Percentiles rank a stretch among this genome's conserved stretches.
Evolutionary conservation across 2,888 invertebrate species (phyloP).

Genomic region (Epirrhoe tristata): DNA sequence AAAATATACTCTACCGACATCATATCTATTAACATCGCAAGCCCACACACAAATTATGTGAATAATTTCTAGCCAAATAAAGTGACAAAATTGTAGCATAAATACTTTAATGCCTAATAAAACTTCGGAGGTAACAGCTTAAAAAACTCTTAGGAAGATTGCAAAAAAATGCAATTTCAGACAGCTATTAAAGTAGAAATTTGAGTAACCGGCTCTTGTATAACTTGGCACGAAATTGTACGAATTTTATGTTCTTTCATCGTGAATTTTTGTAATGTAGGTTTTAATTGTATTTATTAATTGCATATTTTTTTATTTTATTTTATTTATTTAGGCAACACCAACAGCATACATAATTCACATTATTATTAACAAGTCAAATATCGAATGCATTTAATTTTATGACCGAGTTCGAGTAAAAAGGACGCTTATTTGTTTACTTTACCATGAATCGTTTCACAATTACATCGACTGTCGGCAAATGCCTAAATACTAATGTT

Average conservation of each 20-base stretch:
- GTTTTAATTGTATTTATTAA: no score
- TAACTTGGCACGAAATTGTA: no score
- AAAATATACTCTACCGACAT: constrained; percentile 55
- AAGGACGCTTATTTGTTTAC: constrained; percentile 41
- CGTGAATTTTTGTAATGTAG: no score
- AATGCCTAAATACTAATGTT: constrained; percentile 49
- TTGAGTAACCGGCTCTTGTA: no score
- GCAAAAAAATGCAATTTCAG: no score
- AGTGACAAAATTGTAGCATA: constrained; percentile 37
- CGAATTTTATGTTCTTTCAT: no score
- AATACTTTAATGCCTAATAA: constrained; percentile 16
- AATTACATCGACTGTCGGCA: constrained; percentile 37
- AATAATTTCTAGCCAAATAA: constrained; percentile 38
- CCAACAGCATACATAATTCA: no score
- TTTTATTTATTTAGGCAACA: no score
- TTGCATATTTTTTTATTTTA: no score
- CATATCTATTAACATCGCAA: constrained; percentile 49
- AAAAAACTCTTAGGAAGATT: not conserved
- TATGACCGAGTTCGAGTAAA: not conserved
- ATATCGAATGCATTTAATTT: no score
- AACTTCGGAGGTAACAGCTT: not conserved
- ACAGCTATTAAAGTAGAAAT: no score
- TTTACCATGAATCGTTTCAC: constrained; percentile 39
- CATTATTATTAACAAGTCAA: no score
- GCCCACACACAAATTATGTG: constrained; percentile 43